These are phyloP conservation scores for Autographa gamma DNA, from an alignment of 2,888 invertebrate genomes.

Conservation along the genomic window DNA sequence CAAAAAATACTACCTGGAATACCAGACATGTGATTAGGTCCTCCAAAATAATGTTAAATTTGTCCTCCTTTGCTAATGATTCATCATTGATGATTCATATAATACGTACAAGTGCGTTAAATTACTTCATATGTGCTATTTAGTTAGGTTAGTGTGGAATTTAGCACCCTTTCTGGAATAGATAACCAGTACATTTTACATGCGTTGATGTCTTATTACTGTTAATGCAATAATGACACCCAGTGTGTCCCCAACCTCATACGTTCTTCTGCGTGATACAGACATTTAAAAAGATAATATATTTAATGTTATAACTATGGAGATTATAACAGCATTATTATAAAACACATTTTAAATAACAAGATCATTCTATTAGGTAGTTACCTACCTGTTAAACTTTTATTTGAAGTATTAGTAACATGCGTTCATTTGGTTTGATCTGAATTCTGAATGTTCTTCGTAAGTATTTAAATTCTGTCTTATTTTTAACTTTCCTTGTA, in stretches of 20 bases:
- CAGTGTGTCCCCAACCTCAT: background rate
- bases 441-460: constrained; percentile 54
- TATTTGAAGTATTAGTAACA: background rate
- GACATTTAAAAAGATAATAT: background rate
- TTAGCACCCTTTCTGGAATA: background rate
- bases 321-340: background rate
- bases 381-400: background rate
- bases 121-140: background rate
- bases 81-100: too few species aligned
- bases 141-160: constrained; percentile 1
- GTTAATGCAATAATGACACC: background rate
- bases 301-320: background rate
- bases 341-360: background rate
- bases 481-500: constrained; percentile 71
- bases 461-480: constrained; percentile 63
- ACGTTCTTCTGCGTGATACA: background rate
- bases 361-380: background rate
- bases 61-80: too few species aligned
- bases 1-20: too few species aligned
- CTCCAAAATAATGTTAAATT: too few species aligned
- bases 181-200: background rate
- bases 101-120: too few species aligned
- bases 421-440: constrained; percentile 37
- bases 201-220: background rate
- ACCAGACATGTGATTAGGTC: too few species aligned